Evolutionary conservation across 2,113 vertebrate species (phyloP), one percentile per base, ranked within the genome.

Genomic region (Cavia porcellus): DNA sequence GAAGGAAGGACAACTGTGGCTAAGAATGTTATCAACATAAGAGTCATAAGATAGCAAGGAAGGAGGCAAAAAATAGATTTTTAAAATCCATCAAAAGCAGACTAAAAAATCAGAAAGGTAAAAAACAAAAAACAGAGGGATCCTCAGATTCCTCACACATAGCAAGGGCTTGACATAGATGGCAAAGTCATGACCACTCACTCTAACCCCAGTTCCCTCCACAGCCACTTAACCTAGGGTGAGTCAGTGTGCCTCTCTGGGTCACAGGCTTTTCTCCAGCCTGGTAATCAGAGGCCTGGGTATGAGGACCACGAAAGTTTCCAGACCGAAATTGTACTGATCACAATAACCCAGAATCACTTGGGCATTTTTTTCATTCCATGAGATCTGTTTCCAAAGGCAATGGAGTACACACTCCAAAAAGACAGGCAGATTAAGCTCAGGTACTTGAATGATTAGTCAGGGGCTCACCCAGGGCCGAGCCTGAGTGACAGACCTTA

Each of bases 401-500:
- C 28, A 75, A 57, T 4, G 80, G 25, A 25, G 20, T n/a, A 90
- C 25, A 88, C 11, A 68, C 47, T 79, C 19, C 70, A 55, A 84
- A 89, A 92, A 72, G 96, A 32, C 89, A 62, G 57, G n/a, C 55
- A 91, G 84, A 95, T 70, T 52, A 91, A 81, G 80, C 55, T 96
- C 57, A 19, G n/a, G n/a, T 50, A 24, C 20, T 52, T 83, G 11
- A 55, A 57, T 32, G 25, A 38, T 66, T 75, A 74, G 70, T 82
- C 52, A 77, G 64, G 38, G 38, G 7, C 66, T 35, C n/a, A 7
- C n/a, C 32, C 47, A 62, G 88, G 38, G 66, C 45, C 64, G 55
- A 1, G 81, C 50, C 72, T 12, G 2, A 17, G 20, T 8, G 19
- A 4, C 3, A 59, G 52, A n/a, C 52, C 61, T 10, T 32, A n/a